These are phyloP conservation scores for Calidris pugnax DNA, from an alignment of 2,113 vertebrate species.

Conservation along the genomic window DNA sequence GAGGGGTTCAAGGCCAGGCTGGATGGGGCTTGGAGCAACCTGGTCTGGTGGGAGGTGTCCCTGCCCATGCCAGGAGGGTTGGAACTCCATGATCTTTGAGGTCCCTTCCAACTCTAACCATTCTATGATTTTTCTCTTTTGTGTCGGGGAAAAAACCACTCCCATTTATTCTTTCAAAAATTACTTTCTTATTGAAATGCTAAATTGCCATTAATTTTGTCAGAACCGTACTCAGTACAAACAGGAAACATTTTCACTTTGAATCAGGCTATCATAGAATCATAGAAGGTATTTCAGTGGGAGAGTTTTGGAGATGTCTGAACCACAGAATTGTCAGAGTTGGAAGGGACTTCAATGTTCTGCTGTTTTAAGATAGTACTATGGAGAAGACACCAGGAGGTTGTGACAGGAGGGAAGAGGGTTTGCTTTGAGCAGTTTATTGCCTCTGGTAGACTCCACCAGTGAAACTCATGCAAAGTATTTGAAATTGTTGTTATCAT, in stretches of 20 bases:
- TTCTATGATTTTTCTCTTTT: background rate
- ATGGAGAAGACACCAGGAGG: background rate
- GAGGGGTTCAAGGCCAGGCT: too few species aligned
- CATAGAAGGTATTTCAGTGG: background rate
- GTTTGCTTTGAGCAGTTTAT: background rate
- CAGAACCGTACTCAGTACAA: background rate
- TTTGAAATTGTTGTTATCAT: background rate
- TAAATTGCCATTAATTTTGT: background rate
- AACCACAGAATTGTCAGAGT: too few species aligned
- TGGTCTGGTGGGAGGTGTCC: too few species aligned
- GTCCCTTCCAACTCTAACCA: too few species aligned
- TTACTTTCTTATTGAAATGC: background rate
- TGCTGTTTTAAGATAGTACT: background rate
- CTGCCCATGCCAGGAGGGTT: too few species aligned
- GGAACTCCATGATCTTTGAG: too few species aligned
- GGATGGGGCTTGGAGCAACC: too few species aligned
- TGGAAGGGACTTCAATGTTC: background rate
- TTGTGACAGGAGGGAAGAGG: background rate
- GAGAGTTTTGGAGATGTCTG: background rate
- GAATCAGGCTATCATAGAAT: background rate
- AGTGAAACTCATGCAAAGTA: background rate
- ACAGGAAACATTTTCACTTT: conserved; percentile 35
- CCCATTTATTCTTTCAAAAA: background rate
- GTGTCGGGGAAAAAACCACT: fast-evolving
- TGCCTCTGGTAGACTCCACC: background rate